Percentiles rank a stretch among this genome's conserved stretches.
phyloP scores from a whole-genome alignment of 2,888 invertebrate genomes.

The Rhopalosiphum nymphaeae region DNA sequence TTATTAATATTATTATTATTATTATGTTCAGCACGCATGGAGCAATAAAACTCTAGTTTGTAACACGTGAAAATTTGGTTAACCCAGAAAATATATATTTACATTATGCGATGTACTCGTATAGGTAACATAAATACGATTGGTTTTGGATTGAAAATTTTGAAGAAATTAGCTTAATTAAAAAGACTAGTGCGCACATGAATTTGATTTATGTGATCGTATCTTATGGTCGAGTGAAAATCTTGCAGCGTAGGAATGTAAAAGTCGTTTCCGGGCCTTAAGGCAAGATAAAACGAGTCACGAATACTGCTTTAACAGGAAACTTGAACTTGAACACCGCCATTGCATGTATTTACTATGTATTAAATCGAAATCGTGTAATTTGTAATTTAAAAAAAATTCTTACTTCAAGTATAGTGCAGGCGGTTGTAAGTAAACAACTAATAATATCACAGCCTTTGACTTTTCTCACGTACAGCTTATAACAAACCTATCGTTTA shows the following conservation, averaged over 20 bases:
- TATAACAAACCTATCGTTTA: constrained; percentile 40
- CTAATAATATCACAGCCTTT: constrained; percentile 61
- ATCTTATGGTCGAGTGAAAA: not conserved
- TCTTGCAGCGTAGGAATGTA: not conserved
- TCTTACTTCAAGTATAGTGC: not conserved
- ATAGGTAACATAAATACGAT: not conserved
- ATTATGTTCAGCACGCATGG: not conserved
- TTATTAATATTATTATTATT: not conserved
- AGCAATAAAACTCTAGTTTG: not conserved
- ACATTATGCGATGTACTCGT: not conserved
- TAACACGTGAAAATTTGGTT: not conserved
- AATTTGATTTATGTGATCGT: not conserved
- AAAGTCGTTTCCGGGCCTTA: not conserved
- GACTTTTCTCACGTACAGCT: constrained; percentile 49
- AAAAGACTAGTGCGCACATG: not conserved
- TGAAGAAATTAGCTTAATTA: not conserved
- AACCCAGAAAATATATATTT: constrained; percentile 13
- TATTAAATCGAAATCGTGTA: not conserved
- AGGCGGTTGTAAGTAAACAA: constrained; percentile 28
- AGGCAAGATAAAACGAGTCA: not conserved
- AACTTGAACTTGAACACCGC: not conserved
- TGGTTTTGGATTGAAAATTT: not conserved
- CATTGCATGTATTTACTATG: not conserved
- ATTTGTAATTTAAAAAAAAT: not conserved
- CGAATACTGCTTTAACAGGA: not conserved